phyloP scores from a whole-genome alignment of 2,113 vertebrate species.

The Eupsittula cactorum region DNA sequence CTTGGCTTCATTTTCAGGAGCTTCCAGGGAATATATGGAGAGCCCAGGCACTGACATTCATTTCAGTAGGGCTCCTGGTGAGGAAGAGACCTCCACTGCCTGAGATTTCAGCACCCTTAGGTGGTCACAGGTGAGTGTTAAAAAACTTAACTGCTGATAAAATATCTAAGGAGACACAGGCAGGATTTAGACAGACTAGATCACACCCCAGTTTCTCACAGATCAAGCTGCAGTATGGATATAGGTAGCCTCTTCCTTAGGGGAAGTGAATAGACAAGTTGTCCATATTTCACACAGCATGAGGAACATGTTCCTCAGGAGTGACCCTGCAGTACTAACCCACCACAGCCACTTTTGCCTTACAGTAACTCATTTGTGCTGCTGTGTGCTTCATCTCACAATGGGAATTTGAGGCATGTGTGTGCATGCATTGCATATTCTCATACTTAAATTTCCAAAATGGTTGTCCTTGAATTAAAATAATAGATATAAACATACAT shows the following conservation, averaged over 20 bases:
- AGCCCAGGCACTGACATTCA: not conserved
- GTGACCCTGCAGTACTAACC: not conserved
- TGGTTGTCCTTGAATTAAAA: not conserved
- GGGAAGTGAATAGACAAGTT: not conserved
- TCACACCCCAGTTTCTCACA: not conserved
- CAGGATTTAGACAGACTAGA: not conserved
- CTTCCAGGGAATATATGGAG: not conserved
- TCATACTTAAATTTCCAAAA: not conserved
- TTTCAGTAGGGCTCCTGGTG: not conserved
- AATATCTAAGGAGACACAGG: not conserved
- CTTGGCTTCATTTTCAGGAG: not conserved
- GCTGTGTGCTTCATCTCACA: not conserved
- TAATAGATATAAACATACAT: not conserved
- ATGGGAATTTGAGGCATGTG: not conserved
- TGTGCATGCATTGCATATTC: not conserved
- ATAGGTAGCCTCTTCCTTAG: not conserved
- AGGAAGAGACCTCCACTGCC: not conserved
- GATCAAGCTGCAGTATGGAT: not conserved
- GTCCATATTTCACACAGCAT: fast-evolving
- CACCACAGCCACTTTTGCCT: not conserved
- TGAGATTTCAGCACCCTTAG: not conserved
- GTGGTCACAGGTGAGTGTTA: not conserved
- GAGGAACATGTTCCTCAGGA: not conserved
- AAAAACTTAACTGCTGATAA: not conserved
- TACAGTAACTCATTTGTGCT: not conserved